Evolutionary conservation across 2,888 invertebrate genomes (phyloP), one percentile per base, ranked within the genome.

Genomic region (Choreutis nemorana): DNA sequence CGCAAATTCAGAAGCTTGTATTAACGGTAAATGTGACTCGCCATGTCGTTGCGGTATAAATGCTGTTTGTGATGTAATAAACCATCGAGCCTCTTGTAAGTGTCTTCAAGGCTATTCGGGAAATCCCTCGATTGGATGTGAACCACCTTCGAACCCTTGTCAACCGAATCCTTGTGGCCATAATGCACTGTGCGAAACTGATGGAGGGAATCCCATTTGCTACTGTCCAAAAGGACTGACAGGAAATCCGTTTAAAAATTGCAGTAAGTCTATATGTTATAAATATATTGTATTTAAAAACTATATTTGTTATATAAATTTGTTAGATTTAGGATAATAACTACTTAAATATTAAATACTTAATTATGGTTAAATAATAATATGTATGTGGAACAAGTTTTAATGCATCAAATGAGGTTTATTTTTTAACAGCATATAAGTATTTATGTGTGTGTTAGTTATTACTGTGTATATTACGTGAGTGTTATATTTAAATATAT

Each of bases 191-290:
- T 95, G 94, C 55, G 91, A 92, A 71, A 82, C 87, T 28, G 91
- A 92, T 46, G 86, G 88, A 46, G 93, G 91, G 28, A 89, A 87
- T 59, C 93, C 94, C 2, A 89, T 94, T 41, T 95, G 94, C 53
- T 91, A 83, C 72, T 94, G 94, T 54, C 93, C 93, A 0, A 91
- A 90, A 62, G 93, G 92, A 36, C 77, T 91, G 38, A 94, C 93
- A 3, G 94, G 94, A 62, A 93, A 94, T 82, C 94, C 94, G 23
- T 93, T 93, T 59, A 85, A 87, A 55, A 89, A 86, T 68, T 94
- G 93, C 84, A 91, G 93, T 93, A 85, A 83, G 91, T 89, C 21
- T 34, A 26, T 27, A 21, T 27, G 29, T 22, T 30, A 14, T n/a
- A n/a, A n/a, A n/a, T n/a, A n/a, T n/a, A n/a, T n/a, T n/a, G n/a